Conservation (phyloP, 2,888 invertebrate genomes). For the Polietes domitor region DNA sequence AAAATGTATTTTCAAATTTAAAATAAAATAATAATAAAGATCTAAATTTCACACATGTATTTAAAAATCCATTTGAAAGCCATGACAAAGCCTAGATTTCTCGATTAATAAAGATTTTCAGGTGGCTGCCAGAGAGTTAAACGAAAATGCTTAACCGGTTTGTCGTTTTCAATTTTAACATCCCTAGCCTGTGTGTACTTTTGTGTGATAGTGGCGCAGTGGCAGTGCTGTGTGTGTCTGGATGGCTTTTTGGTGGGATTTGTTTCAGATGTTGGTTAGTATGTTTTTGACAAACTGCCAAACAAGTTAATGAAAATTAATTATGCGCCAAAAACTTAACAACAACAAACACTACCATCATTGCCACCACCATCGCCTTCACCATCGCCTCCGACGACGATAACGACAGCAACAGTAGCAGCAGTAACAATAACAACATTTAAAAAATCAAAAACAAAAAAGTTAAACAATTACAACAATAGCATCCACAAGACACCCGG, state of each 20-base stretch:
- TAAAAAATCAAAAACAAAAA: background rate
- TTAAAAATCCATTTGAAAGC: no score
- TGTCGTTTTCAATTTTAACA: no score
- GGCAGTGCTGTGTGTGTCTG: constrained; percentile 13
- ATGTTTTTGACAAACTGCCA: constrained; percentile 66
- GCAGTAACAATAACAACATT: background rate
- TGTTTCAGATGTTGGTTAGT: constrained; percentile 58
- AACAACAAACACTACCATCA: constrained; percentile 5
- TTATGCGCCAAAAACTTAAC: constrained; percentile 54
- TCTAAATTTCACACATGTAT: no score
- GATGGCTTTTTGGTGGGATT: constrained; percentile 54
- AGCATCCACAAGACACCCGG: background rate
- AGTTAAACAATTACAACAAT: constrained; percentile 30
- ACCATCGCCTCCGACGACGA: background rate
- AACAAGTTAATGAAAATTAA: constrained; percentile 67
- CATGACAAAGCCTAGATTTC: no score
- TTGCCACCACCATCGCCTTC: constrained; percentile 7
- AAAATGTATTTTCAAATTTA: no score
- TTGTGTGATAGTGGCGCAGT: background rate
- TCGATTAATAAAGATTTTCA: no score
- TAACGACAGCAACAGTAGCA: background rate
- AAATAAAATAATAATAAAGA: no score
- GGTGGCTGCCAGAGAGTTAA: no score
- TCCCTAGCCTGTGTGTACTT: no score
- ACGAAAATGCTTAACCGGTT: no score